A percentile compares a stretch with the other conserved stretches of the same genome.
Conservation (phyloP, 2,888 invertebrate genomes). For the Cryptus viduatorius region DNA sequence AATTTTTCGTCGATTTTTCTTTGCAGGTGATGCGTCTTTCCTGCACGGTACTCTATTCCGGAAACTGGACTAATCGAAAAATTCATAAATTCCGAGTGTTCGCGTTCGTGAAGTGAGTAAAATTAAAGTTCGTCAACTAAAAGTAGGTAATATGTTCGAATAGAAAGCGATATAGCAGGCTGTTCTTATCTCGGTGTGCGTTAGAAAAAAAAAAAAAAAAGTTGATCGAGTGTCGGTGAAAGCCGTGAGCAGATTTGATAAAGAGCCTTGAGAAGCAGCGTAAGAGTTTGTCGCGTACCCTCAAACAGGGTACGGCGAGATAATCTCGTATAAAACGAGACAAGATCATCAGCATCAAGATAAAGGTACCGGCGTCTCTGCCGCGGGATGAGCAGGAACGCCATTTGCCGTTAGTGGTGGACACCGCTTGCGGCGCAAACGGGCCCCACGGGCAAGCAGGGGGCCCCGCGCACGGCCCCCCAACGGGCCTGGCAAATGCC, state of each 20-base stretch:
- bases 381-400: constrained; percentile 80
- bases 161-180: neutral
- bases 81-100: constrained; percentile 12
- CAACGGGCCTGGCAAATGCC: constrained; percentile 78
- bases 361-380: constrained; percentile 78
- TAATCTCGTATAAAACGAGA: constrained; percentile 68
- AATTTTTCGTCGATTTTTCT: constrained; percentile 61
- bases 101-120: constrained; percentile 12
- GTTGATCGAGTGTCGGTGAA: constrained; percentile 39
- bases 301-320: constrained; percentile 76
- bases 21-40: constrained; percentile 78
- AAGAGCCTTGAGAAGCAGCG: neutral
- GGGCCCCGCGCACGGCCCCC: constrained; percentile 81
- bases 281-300: constrained; percentile 74
- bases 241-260: constrained; percentile 24
- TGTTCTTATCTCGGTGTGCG: neutral
- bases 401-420: constrained; percentile 80
- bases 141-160: constrained; percentile 6
- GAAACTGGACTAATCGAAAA: constrained; percentile 28
- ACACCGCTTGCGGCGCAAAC: constrained; percentile 75
- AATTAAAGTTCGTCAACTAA: neutral
- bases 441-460: constrained; percentile 76
- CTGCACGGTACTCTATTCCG: constrained; percentile 39
- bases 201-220: neutral
- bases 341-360: constrained; percentile 80